Base-by-base conservation (phyloP, 2,797 vertebrate species). In the Gadopsis bispinosus region DNA sequence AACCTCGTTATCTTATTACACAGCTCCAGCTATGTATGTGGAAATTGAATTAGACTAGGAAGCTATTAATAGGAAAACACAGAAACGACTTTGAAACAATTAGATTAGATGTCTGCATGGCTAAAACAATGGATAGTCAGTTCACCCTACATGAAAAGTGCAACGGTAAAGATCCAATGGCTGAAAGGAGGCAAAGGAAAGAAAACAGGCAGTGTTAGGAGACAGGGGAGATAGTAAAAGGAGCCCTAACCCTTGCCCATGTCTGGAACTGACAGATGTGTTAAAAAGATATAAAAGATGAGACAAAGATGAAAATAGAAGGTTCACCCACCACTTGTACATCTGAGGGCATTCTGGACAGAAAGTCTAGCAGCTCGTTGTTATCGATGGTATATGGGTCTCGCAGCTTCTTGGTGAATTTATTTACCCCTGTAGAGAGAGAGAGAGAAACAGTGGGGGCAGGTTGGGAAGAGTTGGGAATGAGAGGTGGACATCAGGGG, bases 371-470 rank as follows among this genome's bases (percentile, higher is more conserved):
- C 81, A 99, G 94, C 93, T 99, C 97, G 1, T 99, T 99, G 95
- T 99, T 99, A 89, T 99, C 97, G 80, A 99, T 98, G 83, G 95
- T 96, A 92, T 98, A 98, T 0, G 98, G 98, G 93, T 97, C 97
- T 88, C 97, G 95, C 85, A 99, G 96, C 92, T 99, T 99, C 95
- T 99, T 99, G 83, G 98, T 99, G 94, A 99, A 99, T 96, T 99
- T 99, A 94, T 98, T 99, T 86, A 99, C 97, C 69, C 98, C 98
- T 99, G 91, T 9, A 72, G 79, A 61, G 68, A 66, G 78, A 82
- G 50, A 76, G 43, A 82, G 50, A 76, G 43, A 81, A 73, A 70
- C 19, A 71, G 69, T 22, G 3, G 33, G 35, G 22, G 6, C 20
- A 80, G 33, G 22, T n/a, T 5, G 45, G 37, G 22, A 71, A 37